Base-by-base conservation (phyloP, 2,888 invertebrate species). In the Cyclophora albipunctata region DNA sequence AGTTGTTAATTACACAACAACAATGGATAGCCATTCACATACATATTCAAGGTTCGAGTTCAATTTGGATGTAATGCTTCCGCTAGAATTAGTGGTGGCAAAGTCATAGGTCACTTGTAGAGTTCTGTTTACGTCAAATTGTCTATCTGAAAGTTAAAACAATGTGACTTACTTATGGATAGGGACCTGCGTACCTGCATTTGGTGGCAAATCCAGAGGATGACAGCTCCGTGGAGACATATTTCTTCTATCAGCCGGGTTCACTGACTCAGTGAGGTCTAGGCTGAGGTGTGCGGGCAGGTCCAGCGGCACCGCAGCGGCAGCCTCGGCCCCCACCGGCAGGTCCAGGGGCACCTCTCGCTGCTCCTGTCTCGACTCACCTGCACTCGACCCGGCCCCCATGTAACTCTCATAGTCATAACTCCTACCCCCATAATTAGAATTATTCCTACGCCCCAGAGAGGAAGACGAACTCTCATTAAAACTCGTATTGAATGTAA, bases 401-500 rank as follows among this genome's bases (percentile, higher is more conserved):
- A 78, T 72, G 52, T 82, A 84, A 0, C 71, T 54, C 34, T 82
- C 81, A 73, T 85, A 86, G 55, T 81, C 73, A 65, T 85, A 86
- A 48, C 75, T 71, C 49, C 84, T 78, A 48, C 71, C 73, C 53
- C 71, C 73, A 60, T 74, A 78, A 47, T 67, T 75, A 2, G 45
- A 42, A 55, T 78, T 80, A 62, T 78, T 81, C 49, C 84, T 71
- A 51, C 84, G 74, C 45, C 82, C 79, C 57, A 78, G 59, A 2
- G 84, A 82, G 7, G 82, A 78, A 2, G 84, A 79, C 4, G 85
- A 81, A 5, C 79, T 81, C 46, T 78, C 76, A 72, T 84, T 86
- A 63, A 74, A 86, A 73, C 73, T 87, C 57, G 90, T 89, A 66
- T 90, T 91, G 59, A 91, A 87, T 0, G 92, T 90, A 78, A 92